Evolutionary conservation across 2,888 invertebrate genomes (phyloP), one percentile per base, ranked within the genome.

Genomic region (Drosophila putrida): DNA sequence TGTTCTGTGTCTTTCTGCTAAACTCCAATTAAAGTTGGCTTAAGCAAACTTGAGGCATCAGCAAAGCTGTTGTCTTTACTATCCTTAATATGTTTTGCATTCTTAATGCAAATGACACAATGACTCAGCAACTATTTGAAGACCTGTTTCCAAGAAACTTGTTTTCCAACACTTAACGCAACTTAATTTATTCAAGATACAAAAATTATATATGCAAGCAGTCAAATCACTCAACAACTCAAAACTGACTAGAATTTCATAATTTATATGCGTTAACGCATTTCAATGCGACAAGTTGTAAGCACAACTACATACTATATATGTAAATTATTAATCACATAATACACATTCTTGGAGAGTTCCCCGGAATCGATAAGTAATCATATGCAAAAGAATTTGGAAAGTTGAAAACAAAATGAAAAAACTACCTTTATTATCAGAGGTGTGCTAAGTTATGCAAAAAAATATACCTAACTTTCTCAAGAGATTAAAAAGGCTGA

Each of bases 121-220:
- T 78, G 73, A 80, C 50, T 76, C 72, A 76, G 57, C 46, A 44
- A n/a, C 54, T 57, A n/a, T 31, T 13, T 11, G 10, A 13, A 77
- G 20, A 74, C 74, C 55, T 33, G 78, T 78, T 74, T 65, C 4
- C 13, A 44, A 8, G 36, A 35, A 71, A 71, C 73, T 51, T 46
- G 73, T 64, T 76, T 33, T 44, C 25, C 53, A 35, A 28, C 54
- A 53, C 47, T 43, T 13, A 50, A 51, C 47, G 25, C 33, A 49
- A 50, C 62, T 67, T 74, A 74, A 78, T 71, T 71, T 62, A 79
- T 71, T 38, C 80, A 41, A n/a, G 47, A 47, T 61, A 44, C n/a
- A 46, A n/a, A 61, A 53, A 69, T 75, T 58, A 57, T 41, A 43
- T 41, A 39, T 44, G 33, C 35, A 62, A 33, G 51, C 54, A 28